Evolutionary conservation across 2,888 invertebrate species (phyloP).

Genomic region (Oscheius sp.): DNA sequence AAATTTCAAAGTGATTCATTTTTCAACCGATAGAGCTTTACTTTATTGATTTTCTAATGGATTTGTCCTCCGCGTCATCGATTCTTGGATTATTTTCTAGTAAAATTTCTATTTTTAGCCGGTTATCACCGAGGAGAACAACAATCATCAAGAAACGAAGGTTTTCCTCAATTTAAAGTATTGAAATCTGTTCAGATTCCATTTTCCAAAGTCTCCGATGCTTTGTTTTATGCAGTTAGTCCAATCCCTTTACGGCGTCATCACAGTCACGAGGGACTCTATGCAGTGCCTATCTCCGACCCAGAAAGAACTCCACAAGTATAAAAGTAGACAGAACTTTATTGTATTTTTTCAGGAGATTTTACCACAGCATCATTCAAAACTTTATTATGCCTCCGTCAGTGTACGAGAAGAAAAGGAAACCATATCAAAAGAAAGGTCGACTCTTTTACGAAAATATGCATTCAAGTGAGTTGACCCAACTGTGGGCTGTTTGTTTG

Average conservation of each 20-base stretch:
- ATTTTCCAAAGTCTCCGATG: slow-evolving; percentile 9
- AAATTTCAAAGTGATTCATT: background rate
- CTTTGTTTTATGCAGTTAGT: slow-evolving; percentile 20
- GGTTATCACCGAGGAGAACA: background rate
- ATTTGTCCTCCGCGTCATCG: too few species aligned
- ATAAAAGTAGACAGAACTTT: background rate
- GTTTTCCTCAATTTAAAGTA: background rate
- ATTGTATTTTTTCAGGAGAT: background rate
- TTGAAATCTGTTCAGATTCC: background rate
- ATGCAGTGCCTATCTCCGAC: slow-evolving; percentile 14
- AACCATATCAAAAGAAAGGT: background rate
- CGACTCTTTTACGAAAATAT: slow-evolving; percentile 18
- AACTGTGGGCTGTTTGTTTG: background rate
- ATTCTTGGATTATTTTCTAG: background rate
- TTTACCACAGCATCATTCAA: background rate
- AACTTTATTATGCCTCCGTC: slow-evolving; percentile 20
- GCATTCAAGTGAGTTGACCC: slow-evolving; percentile 20
- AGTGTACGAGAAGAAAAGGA: slow-evolving; percentile 1
- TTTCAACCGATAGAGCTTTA: too few species aligned
- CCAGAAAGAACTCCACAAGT: background rate
- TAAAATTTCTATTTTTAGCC: background rate
- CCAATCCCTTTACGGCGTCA: background rate
- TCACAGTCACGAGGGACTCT: slow-evolving; percentile 22
- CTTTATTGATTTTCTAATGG: too few species aligned
- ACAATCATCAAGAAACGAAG: background rate